phyloP scores from a whole-genome alignment of 2,113 vertebrate species.

The Saguinus midas region DNA sequence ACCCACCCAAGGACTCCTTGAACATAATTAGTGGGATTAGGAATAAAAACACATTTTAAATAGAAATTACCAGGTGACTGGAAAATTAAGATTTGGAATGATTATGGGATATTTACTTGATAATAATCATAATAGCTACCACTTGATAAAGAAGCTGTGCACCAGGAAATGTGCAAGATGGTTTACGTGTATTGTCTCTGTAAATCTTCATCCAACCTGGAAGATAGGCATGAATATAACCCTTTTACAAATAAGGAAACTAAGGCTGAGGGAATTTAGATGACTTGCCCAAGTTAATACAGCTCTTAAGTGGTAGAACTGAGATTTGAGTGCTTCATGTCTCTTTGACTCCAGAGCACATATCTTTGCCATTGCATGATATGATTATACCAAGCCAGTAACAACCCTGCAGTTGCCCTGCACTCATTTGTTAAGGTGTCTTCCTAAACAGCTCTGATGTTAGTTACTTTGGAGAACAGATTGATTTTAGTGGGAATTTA shows the following conservation, averaged over 20 bases:
- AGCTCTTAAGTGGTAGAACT: neutral
- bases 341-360: conserved; percentile 1
- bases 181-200: neutral
- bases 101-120: conserved; percentile 30
- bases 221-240: neutral
- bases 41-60: conserved; percentile 18
- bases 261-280: neutral
- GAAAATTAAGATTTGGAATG: neutral
- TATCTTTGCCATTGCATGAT: neutral
- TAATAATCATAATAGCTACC: conserved; percentile 15
- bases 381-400: neutral
- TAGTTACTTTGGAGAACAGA: conserved; percentile 21
- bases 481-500: neutral
- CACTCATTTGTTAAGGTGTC: neutral
- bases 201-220: neutral
- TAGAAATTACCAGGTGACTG: neutral
- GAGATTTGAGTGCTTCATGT: neutral
- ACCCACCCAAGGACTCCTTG: conserved; percentile 12
- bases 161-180: conserved; percentile 9
- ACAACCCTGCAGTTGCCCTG: neutral
- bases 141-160: conserved; percentile 37
- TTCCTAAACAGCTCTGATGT: neutral
- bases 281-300: neutral
- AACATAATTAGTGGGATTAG: neutral
- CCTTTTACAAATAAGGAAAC: conserved; percentile 24